Evolutionary conservation across 2,888 invertebrate genomes (phyloP).

Genomic region (Heliconius charithonia): DNA sequence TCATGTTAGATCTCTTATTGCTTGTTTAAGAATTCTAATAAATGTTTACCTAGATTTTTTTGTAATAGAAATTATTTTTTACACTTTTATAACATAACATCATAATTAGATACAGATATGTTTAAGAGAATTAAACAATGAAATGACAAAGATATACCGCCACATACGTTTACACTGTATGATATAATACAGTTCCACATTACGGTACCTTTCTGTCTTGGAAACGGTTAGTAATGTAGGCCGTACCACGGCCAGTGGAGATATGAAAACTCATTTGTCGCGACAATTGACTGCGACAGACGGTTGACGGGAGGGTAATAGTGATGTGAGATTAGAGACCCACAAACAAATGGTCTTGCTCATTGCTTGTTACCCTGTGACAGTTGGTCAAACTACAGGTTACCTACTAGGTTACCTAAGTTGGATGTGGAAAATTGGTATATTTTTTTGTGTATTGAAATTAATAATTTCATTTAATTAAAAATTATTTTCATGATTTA

Average conservation of each 20-base stretch:
- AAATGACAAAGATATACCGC: too few relatives aligned
- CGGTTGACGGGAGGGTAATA: constrained; percentile 55
- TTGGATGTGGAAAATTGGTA: not conserved
- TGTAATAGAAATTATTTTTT: too few relatives aligned
- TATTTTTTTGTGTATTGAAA: not conserved
- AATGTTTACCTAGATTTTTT: too few relatives aligned
- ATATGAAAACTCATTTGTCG: constrained; percentile 50
- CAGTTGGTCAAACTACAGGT: constrained; percentile 15
- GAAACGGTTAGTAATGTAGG: constrained; percentile 29
- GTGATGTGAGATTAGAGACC: constrained; percentile 59
- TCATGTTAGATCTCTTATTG: too few relatives aligned
- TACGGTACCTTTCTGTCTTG: constrained; percentile 3
- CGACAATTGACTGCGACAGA: constrained; percentile 53
- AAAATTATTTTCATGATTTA: not conserved
- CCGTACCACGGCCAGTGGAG: constrained; percentile 31
- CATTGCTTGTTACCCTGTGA: constrained; percentile 37
- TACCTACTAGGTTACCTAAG: constrained; percentile 9
- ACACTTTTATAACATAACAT: not conserved
- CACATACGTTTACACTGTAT: not conserved
- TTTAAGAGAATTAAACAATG: not conserved
- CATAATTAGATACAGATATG: not conserved
- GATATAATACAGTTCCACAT: not conserved
- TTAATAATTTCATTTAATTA: not conserved
- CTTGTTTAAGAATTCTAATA: too few relatives aligned
- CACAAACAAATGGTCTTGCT: constrained; percentile 46